These are phyloP conservation scores for Torymus aiolomorphi DNA, from an alignment of 2,888 invertebrate genomes.

Conservation along the genomic window DNA sequence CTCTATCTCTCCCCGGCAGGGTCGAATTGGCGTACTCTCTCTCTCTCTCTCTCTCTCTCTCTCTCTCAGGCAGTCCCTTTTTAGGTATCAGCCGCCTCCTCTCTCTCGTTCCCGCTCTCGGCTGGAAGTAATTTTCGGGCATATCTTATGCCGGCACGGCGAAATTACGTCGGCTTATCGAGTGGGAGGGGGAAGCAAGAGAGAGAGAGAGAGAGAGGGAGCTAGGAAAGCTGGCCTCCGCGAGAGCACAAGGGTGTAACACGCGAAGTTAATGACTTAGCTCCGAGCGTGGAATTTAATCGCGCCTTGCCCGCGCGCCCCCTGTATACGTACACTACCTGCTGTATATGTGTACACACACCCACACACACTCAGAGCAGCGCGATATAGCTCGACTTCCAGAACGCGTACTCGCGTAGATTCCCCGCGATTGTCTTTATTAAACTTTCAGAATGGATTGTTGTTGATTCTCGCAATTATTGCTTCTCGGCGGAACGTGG, in stretches of 20 bases:
- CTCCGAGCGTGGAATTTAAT: constrained; percentile 56
- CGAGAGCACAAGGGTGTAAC: constrained; percentile 52
- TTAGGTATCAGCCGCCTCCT: constrained; percentile 4
- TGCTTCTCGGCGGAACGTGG: constrained; percentile 1
- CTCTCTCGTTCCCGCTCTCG: constrained; percentile 31
- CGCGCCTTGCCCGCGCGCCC: constrained; percentile 14
- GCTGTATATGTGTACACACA: background rate
- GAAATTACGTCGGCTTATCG: constrained; percentile 61
- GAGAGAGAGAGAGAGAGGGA: constrained; percentile 19
- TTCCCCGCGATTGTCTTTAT: constrained; percentile 55
- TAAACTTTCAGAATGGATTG: constrained; percentile 54
- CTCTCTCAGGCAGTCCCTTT: background rate
- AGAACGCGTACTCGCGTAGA: constrained; percentile 18
- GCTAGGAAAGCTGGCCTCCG: constrained; percentile 8
- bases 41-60: background rate
- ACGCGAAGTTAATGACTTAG: constrained; percentile 57
- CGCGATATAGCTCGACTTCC: background rate
- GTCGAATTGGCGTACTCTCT: constrained; percentile 16
- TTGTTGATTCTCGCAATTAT: constrained; percentile 53
- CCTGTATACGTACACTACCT: constrained; percentile 9
- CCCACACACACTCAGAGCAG: background rate
- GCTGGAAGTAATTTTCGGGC: constrained; percentile 60
- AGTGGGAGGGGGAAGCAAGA: constrained; percentile 39
- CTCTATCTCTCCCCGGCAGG: background rate
- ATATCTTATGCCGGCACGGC: constrained; percentile 57